Percentiles rank a stretch among this genome's conserved stretches.
Conservation (phyloP, 2,113 vertebrate species). For the Phoxinus phoxinus region DNA sequence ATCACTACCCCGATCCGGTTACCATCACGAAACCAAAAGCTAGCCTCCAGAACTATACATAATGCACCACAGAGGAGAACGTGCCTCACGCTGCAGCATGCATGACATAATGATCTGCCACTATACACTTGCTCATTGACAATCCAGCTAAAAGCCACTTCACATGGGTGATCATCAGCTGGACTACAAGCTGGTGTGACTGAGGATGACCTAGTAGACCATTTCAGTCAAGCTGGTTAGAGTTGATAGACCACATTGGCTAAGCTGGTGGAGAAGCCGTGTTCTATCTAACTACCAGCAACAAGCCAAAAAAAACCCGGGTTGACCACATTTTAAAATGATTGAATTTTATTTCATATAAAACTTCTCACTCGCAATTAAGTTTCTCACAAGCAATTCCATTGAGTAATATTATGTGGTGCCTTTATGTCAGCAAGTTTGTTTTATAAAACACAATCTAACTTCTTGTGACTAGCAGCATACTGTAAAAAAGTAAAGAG, state of each 20-base stretch:
- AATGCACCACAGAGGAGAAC: conserved; percentile 41
- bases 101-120: neutral
- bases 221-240: neutral
- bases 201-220: neutral
- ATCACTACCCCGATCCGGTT: conserved; percentile 33
- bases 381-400: neutral
- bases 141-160: neutral
- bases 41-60: conserved; percentile 41
- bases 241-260: neutral
- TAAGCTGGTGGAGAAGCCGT: neutral
- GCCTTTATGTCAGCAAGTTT: neutral
- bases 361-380: neutral
- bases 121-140: neutral
- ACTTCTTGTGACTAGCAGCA: neutral
- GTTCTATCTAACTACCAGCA: neutral
- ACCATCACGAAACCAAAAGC: conserved; percentile 49
- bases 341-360: neutral
- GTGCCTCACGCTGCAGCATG: neutral
- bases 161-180: neutral
- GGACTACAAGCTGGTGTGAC: neutral
- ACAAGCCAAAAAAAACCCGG: neutral
- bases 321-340: neutral
- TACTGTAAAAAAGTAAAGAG: neutral
- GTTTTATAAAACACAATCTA: neutral
- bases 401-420: neutral